Base-by-base conservation (phyloP, 2,888 invertebrate genomes). In the Clitarchus hookeri region DNA sequence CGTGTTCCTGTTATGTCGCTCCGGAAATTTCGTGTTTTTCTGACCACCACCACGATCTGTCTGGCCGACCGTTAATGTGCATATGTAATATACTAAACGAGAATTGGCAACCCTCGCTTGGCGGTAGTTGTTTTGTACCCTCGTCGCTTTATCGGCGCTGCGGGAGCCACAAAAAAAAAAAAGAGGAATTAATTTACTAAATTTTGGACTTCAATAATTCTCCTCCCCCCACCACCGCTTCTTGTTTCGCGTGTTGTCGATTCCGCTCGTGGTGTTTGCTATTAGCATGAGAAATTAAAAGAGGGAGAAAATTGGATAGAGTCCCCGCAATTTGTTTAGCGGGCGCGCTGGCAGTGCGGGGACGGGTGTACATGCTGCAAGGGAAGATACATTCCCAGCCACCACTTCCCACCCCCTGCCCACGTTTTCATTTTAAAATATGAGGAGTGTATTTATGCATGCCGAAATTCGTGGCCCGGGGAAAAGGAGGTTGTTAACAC, bases 301-400 rank as follows among this genome's bases (percentile, higher is more conserved):
- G 65, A 65, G 65, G 65, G 65, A 65, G 65, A 65, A 65, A n/a
- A 65, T 65, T 65, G 65, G 65, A 65, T 65, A 23, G 65, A 48
- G 65, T 65, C n/a, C n/a, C 65, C 65, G 65, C 65, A n/a, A n/a
- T 65, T 65, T 65, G 0, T 65, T n/a, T 65, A 8, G 65, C 65
- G 23, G 16, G 16, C 8, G 65, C 48, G 48, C 16, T 48, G 48
- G 48, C 48, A 48, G 48, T 48, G 12, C 48, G 48, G 48, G 48
- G 16, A 48, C 48, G 48, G 48, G 48, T 48, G 11, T 65, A 65
- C 65, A 65, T 48, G 48, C 48, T 11, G 48, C 48, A 48, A 48
- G 48, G 48, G 48, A 48, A 48, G 48, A 48, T 48, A 48, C 48
- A 16, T 48, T 48, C 48, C 48, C 48, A 13, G 16, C 48, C 16